Percentiles rank a stretch among this genome's conserved stretches.
These are phyloP conservation scores for Allygus modestus DNA, from an alignment of 2,888 invertebrate genomes.

Conservation along the genomic window DNA sequence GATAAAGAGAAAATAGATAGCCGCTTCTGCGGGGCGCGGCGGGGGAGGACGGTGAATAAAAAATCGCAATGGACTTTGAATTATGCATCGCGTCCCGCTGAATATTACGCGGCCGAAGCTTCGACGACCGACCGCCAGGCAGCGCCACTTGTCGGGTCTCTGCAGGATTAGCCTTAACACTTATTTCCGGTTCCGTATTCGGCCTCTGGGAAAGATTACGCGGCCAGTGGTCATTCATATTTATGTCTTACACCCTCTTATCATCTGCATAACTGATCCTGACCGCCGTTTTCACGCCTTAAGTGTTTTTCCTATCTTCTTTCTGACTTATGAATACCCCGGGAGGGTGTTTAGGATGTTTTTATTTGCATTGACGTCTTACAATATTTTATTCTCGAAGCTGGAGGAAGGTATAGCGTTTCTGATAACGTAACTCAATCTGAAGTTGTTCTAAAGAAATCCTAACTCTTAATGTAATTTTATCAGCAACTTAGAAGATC, in stretches of 20 bases:
- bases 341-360: slow-evolving; percentile 23
- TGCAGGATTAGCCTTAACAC: slow-evolving; percentile 42
- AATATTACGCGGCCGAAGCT: slow-evolving; percentile 36
- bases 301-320: slow-evolving; percentile 27
- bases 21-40: not conserved
- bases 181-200: slow-evolving; percentile 58
- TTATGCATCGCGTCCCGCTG: slow-evolving; percentile 60
- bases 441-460: too few relatives aligned
- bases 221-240: slow-evolving; percentile 56
- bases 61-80: slow-evolving; percentile 64
- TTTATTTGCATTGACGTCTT: not conserved
- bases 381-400: not conserved
- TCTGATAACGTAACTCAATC: too few relatives aligned
- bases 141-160: slow-evolving; percentile 14
- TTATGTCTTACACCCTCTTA: slow-evolving; percentile 51
- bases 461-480: too few relatives aligned
- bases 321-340: slow-evolving; percentile 8
- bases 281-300: slow-evolving; percentile 49
- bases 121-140: slow-evolving; percentile 38
- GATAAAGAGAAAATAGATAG: slow-evolving; percentile 62
- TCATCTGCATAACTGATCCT: slow-evolving; percentile 43
- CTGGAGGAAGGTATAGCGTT: too few relatives aligned
- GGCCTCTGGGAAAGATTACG: slow-evolving; percentile 58
- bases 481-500: too few relatives aligned
- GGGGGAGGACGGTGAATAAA: slow-evolving; percentile 60